These are phyloP conservation scores for Dryobates pubescens DNA, from an alignment of 2,797 vertebrate species.

Conservation along the genomic window DNA sequence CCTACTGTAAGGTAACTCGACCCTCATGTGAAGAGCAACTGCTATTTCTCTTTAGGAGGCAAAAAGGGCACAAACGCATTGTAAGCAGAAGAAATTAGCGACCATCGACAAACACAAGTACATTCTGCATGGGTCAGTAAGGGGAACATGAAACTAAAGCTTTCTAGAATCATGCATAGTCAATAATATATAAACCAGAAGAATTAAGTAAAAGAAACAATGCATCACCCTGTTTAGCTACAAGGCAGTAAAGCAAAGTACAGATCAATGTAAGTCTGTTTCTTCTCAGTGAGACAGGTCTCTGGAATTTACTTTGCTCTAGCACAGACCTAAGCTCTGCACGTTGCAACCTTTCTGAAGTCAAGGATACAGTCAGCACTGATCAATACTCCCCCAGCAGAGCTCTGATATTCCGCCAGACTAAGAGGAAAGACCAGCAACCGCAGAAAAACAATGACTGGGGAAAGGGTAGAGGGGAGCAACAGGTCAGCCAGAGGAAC, in stretches of 20 bases:
- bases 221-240: neutral
- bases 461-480: accelerated
- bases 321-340: neutral
- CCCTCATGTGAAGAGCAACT: neutral
- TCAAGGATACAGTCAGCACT: neutral
- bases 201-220: neutral
- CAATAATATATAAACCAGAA: neutral
- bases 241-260: neutral
- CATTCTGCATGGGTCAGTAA: accelerated
- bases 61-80: neutral
- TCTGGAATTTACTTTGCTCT: neutral
- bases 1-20: neutral
- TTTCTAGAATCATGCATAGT: neutral
- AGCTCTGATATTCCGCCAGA: accelerated
- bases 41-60: neutral
- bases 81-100: neutral
- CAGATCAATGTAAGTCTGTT: neutral
- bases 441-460: neutral
- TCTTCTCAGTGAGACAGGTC: neutral
- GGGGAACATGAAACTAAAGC: neutral
- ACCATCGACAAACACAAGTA: neutral
- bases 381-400: neutral
- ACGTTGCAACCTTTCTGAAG: neutral
- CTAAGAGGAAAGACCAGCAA: neutral
- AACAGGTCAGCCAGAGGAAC: accelerated